These are phyloP conservation scores for Halocynthia roretzi DNA, from an alignment of 23 tunicate species.

Conservation along the genomic window DNA sequence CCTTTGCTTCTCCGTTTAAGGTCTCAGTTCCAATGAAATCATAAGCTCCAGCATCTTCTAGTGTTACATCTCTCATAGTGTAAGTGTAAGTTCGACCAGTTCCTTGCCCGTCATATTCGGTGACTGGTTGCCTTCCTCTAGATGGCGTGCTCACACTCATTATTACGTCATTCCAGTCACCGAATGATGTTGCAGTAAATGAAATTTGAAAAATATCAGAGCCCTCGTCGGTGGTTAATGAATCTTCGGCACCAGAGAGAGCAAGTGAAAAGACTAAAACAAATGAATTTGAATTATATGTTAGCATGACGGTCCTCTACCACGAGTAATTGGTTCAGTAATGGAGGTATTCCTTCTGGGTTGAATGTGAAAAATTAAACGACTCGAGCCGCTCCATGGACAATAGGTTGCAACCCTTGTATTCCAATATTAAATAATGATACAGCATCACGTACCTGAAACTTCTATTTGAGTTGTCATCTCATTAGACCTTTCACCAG, in stretches of 20 bases:
- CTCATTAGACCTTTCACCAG: neutral
- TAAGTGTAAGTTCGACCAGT: neutral
- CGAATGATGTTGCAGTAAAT: neutral
- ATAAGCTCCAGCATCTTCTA: constrained; percentile 5
- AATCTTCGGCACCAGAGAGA: neutral
- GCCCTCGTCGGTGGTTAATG: constrained; percentile 4
- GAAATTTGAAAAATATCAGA: constrained; percentile 2
- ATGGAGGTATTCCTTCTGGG: no score
- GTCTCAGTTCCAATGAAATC: neutral
- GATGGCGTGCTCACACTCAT: constrained; percentile 1
- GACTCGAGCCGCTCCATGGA: no score
- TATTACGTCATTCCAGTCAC: neutral
- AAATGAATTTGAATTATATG: neutral
- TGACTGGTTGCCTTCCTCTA: neutral
- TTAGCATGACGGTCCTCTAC: no score
- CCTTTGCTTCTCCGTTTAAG: neutral
- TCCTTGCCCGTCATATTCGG: neutral
- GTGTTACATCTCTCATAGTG: constrained; percentile 11
- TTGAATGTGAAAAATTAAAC: no score
- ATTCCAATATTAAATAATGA: no score
- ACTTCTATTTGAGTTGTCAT: constrained; percentile 9
- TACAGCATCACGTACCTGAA: neutral
- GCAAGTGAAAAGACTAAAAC: neutral
- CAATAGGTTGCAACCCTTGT: no score
- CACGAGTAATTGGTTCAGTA: no score